Conservation (phyloP, 2,113 vertebrate species). For the Ictalurus furcatus region DNA sequence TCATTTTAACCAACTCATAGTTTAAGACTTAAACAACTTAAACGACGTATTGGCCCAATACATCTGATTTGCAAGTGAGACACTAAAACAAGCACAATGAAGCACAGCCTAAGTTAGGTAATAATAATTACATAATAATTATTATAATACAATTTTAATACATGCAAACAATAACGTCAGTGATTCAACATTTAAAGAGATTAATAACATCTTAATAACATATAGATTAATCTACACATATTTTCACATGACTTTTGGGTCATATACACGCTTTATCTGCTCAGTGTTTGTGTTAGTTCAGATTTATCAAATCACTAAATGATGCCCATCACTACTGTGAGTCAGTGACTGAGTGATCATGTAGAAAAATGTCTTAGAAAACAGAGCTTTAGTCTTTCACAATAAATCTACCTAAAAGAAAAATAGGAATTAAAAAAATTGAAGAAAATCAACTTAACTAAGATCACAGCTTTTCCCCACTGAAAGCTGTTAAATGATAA, state of each 20-base stretch:
- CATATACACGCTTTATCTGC: neutral
- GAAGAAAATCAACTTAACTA: neutral
- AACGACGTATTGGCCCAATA: too few species aligned
- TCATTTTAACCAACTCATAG: neutral
- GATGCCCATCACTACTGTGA: constrained; percentile 5
- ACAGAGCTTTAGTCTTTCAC: neutral
- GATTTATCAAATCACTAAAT: neutral
- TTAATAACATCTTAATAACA: neutral
- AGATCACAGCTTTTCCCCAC: neutral
- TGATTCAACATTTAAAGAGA: neutral
- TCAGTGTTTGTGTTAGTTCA: neutral
- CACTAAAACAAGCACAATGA: neutral
- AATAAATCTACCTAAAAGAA: neutral
- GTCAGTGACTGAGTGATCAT: neutral
- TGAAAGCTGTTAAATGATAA: constrained; percentile 5
- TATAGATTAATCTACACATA: neutral
- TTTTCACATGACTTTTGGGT: neutral
- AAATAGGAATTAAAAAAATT: neutral
- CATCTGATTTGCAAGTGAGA: neutral
- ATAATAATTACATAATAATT: neutral
- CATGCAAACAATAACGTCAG: neutral
- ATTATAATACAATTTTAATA: neutral
- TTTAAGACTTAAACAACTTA: neutral
- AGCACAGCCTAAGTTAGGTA: neutral
- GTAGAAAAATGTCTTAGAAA: neutral